These are phyloP conservation scores for Poecilia velifera DNA, from an alignment of 2,797 vertebrate species.

Conservation along the genomic window DNA sequence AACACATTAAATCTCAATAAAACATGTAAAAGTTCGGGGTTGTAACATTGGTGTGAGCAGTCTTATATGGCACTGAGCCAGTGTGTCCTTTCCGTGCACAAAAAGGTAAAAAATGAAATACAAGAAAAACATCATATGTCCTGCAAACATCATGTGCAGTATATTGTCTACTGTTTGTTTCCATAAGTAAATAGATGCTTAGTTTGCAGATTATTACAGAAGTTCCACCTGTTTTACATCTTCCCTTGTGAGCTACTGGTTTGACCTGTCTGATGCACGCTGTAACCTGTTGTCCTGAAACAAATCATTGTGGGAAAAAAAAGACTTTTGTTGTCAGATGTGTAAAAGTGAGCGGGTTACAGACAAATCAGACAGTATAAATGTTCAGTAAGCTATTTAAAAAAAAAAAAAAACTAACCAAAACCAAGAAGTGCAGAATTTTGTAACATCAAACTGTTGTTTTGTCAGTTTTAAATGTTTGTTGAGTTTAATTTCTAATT, in stretches of 20 bases:
- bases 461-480: constrained; percentile 17
- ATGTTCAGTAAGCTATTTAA: constrained; percentile 16
- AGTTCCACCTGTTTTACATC: not conserved
- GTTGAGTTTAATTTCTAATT: constrained; percentile 27
- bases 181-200: constrained; percentile 4
- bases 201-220: not conserved
- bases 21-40: not conserved
- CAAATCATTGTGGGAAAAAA: constrained; percentile 13
- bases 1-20: not conserved
- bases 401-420: not conserved
- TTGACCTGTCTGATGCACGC: constrained; percentile 24
- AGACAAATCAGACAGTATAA: constrained; percentile 12
- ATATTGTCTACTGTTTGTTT: constrained; percentile 12
- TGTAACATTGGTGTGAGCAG: not conserved
- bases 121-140: not conserved
- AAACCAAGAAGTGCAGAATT: constrained; percentile 15
- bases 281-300: constrained; percentile 22
- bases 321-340: constrained; percentile 26
- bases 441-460: constrained; percentile 29
- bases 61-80: not conserved
- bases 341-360: constrained; percentile 16
- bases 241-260: constrained; percentile 6
- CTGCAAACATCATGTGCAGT: constrained; percentile 9
- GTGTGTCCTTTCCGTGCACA: not conserved
- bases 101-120: not conserved